phyloP scores from a whole-genome alignment of 2,797 vertebrate genomes.

The Coranthus polyacanthus region DNA sequence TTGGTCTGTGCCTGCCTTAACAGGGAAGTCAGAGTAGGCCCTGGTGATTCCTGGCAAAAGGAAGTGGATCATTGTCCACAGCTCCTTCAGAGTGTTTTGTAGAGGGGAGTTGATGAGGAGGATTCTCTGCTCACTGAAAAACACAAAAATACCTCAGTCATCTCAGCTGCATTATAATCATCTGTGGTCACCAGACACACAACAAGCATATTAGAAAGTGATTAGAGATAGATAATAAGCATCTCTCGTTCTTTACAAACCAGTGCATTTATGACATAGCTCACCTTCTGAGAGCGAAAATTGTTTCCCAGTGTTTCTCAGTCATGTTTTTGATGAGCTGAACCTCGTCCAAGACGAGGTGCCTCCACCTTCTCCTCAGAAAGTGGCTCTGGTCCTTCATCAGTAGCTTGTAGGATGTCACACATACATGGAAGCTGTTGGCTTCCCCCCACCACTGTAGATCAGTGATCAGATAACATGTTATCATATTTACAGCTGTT shows the following conservation, averaged over 20 bases:
- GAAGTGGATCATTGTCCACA: slow-evolving; percentile 96
- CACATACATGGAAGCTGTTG: slow-evolving; percentile 92
- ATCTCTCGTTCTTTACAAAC: not conserved
- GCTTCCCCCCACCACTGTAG: slow-evolving; percentile 89
- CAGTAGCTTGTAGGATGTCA: slow-evolving; percentile 95
- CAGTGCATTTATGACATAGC: not conserved
- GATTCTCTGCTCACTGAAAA: slow-evolving; percentile 90
- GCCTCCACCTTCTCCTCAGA: slow-evolving; percentile 89
- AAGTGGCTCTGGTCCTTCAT: slow-evolving; percentile 92
- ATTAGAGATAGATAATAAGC: not conserved
- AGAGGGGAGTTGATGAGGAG: slow-evolving; percentile 92
- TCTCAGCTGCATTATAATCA: not conserved
- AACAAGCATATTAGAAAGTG: not conserved
- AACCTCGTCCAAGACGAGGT: slow-evolving; percentile 93
- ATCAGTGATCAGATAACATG: slow-evolving; percentile 18
- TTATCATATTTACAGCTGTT: slow-evolving; percentile 2
- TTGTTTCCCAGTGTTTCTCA: slow-evolving; percentile 93
- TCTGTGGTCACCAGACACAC: too few relatives aligned
- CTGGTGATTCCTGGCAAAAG: slow-evolving; percentile 93
- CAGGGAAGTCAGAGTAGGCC: slow-evolving; percentile 91
- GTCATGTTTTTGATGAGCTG: slow-evolving; percentile 93
- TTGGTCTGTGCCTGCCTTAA: slow-evolving; percentile 92
- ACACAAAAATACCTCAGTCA: slow-evolving; percentile 31
- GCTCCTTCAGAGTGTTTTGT: slow-evolving; percentile 92
- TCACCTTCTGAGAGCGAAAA: slow-evolving; percentile 91